These are phyloP conservation scores for Leptocoma aspasia DNA, from an alignment of 2,113 vertebrate genomes.

Conservation along the genomic window DNA sequence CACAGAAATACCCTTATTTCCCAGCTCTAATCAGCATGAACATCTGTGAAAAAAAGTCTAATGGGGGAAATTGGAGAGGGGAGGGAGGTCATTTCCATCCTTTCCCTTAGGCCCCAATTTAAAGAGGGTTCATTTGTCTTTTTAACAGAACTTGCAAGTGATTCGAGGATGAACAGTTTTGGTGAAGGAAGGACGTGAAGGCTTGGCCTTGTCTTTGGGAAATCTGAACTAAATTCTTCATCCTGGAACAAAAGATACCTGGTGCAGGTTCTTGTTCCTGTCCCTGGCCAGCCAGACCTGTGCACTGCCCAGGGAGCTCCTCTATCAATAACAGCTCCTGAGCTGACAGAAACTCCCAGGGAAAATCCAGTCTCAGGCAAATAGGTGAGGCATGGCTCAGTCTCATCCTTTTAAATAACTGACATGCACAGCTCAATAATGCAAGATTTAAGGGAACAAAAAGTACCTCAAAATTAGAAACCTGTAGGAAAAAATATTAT, in stretches of 20 bases:
- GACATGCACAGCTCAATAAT: neutral
- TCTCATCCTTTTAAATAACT: neutral
- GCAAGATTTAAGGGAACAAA: neutral
- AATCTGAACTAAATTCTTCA: neutral
- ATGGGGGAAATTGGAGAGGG: constrained; percentile 12
- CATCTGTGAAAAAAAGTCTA: constrained; percentile 47
- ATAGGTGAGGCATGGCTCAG: fast-evolving
- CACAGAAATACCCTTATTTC: constrained; percentile 35
- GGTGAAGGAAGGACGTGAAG: neutral
- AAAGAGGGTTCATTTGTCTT: constrained; percentile 10
- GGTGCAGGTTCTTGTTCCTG: neutral
- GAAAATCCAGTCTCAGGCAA: neutral
- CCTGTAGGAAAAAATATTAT: neutral
- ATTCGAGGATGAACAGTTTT: neutral
- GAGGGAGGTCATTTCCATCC: neutral
- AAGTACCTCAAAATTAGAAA: neutral
- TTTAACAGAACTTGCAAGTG: neutral
- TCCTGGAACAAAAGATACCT: neutral
- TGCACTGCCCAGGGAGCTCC: neutral
- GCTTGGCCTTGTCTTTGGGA: neutral
- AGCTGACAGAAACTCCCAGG: neutral
- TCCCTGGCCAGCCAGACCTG: neutral
- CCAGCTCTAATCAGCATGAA: constrained; percentile 44
- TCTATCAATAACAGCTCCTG: neutral
- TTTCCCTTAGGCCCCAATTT: constrained; percentile 11